Evolutionary conservation across 1,140 invertebrate species (phyloP).

Genomic region (Eufriesea mexicana): DNA sequence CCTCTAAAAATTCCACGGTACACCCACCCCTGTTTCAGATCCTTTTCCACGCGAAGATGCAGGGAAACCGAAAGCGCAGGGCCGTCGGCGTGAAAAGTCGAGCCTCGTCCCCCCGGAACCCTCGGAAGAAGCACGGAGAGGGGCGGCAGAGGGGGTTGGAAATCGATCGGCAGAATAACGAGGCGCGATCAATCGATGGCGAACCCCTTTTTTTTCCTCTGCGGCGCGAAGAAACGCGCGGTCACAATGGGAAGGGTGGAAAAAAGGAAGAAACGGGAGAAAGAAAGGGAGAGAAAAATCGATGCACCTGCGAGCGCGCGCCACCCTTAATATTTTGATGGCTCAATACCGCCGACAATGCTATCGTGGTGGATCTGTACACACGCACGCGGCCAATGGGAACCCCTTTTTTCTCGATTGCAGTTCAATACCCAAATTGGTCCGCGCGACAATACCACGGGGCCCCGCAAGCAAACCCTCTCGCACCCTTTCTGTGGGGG

Average conservation of each 20-base stretch:
- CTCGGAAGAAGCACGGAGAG: background rate
- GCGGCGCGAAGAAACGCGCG: constrained; percentile 54
- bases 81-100: background rate
- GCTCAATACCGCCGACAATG: constrained; percentile 79
- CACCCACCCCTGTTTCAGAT: background rate
- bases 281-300: constrained; percentile 44
- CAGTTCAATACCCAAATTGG: constrained; percentile 80
- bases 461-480: constrained; percentile 59
- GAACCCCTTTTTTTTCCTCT: constrained; percentile 49
- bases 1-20: background rate
- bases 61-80: background rate
- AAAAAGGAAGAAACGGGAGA: background rate
- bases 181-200: constrained; percentile 56
- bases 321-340: constrained; percentile 79
- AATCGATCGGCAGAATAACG: constrained; percentile 60
- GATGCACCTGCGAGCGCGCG: constrained; percentile 63
- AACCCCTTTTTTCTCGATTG: constrained; percentile 70
- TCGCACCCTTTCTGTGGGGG: constrained; percentile 6
- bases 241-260: constrained; percentile 45
- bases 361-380: constrained; percentile 72
- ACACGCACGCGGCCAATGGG: constrained; percentile 36
- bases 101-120: background rate
- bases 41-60: background rate
- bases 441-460: constrained; percentile 68
- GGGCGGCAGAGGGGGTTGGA: background rate